Evolutionary conservation across 2,113 vertebrate genomes (phyloP), one percentile per base, ranked within the genome.

Genomic region (Muntiacus muntjak): DNA sequence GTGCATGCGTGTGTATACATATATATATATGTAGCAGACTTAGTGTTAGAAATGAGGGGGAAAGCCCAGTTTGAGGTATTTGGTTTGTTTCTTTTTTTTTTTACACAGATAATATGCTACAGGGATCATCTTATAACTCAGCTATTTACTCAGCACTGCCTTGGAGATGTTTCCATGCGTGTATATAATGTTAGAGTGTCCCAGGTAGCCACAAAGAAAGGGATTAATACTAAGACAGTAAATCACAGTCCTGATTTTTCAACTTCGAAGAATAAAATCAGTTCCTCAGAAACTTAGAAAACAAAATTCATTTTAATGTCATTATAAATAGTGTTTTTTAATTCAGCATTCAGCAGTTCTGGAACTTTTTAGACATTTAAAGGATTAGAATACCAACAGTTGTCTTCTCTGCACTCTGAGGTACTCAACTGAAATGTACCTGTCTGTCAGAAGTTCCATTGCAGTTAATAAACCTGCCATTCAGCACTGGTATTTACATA

Each of bases 251-350:
- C 55, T 76, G 50, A 93, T 87, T 91, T 89, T 93, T 55, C 67
- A 1, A 78, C 43, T 79, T 86, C 2, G 8, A 95, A 43, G 23
- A 96, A 79, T 50, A 85, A 96, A 91, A 90, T 94, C 9, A 91
- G 3, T 85, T 88, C 10, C 55, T 67, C 17, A 82, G 76, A 97
- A 85, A 60, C 54, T 62, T 84, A 87, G 3, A 85, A 98, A 92
- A 91, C 64, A 92, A 87, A 95, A 83, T 91, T 87, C 9, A 89
- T 95, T 92, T 87, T 89, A 96, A 71, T 95, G 23, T 84, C 62
- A 43, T 84, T 45, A 26, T 78, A 43, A 76, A 43, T 43, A 45
- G 40, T 45, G 25, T 26, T 78, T 76, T 97, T 93, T 19, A 90
- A 93, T 78, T 96, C 50, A 25, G 23, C 14, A 93, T 83, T 96